These are phyloP conservation scores for Dendroctonus ponderosae DNA, from an alignment of 1,140 invertebrate genomes.

Conservation along the genomic window DNA sequence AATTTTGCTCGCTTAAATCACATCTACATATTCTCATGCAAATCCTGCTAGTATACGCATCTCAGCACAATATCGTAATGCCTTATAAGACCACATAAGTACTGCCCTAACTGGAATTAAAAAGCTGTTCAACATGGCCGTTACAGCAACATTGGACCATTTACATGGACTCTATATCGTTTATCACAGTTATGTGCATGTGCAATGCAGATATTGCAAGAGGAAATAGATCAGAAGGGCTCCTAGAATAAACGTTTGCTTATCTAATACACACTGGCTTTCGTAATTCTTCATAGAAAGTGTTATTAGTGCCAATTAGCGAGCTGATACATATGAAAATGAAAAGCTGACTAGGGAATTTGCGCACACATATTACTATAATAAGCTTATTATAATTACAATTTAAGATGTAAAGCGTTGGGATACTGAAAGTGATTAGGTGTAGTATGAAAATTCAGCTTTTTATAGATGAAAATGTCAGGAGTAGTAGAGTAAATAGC, in stretches of 20 bases:
- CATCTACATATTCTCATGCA: slow-evolving; percentile 25
- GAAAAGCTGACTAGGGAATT: too few species aligned
- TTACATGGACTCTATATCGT: slow-evolving; percentile 21
- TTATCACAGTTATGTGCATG: slow-evolving; percentile 13
- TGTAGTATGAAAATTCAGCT: too few species aligned
- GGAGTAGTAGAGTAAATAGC: too few species aligned
- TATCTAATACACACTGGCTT: neutral
- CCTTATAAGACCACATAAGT: slow-evolving; percentile 23
- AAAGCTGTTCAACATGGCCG: slow-evolving; percentile 29
- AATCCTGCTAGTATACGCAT: slow-evolving; percentile 21
- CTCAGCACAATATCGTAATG: slow-evolving; percentile 30
- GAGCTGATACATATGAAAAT: neutral
- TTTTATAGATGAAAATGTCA: too few species aligned
- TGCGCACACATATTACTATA: too few species aligned
- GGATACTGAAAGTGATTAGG: too few species aligned
- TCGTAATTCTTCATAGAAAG: neutral
- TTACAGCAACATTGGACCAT: slow-evolving; percentile 26
- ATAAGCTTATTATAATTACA: too few species aligned
- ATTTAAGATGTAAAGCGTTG: too few species aligned
- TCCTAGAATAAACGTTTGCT: neutral
- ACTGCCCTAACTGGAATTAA: slow-evolving; percentile 26
- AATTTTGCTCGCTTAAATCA: slow-evolving; percentile 25
- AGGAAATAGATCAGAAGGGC: neutral
- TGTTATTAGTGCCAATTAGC: neutral
- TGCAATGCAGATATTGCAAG: slow-evolving; percentile 1